Evolutionary conservation across 1,140 invertebrate genomes (phyloP).

Genomic region (Diorhabda elongata): DNA sequence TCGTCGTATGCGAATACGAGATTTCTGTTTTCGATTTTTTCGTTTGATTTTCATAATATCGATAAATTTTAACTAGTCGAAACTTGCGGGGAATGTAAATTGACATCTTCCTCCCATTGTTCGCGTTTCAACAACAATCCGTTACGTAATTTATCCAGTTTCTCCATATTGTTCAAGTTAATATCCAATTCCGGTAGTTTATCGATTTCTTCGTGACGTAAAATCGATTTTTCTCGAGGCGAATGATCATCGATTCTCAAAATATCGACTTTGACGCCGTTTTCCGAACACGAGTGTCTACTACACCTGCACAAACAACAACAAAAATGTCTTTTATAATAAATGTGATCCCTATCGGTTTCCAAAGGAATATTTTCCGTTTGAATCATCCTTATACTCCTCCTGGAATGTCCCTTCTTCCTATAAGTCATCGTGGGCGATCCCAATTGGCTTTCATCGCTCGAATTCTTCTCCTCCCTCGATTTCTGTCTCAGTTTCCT

Average conservation of each 20-base stretch:
- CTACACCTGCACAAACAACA: conserved; percentile 39
- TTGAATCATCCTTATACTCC: conserved; percentile 42
- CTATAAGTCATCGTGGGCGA: conserved; percentile 45
- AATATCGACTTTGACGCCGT: conserved; percentile 37
- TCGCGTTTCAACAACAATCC: conserved; percentile 39
- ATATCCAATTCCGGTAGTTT: conserved; percentile 24
- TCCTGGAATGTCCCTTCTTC: conserved; percentile 35
- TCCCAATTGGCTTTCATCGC: conserved; percentile 56
- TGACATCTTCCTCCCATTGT: conserved; percentile 36
- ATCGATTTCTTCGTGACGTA: conserved; percentile 10
- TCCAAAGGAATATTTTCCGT: conserved; percentile 44
- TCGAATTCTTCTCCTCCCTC: conserved; percentile 52
- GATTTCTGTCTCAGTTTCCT: conserved; percentile 58
- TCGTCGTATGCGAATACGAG: no score
- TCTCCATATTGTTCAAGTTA: conserved; percentile 27
- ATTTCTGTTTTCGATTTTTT: no score
- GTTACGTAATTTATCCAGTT: conserved; percentile 34
- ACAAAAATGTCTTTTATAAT: conserved; percentile 34
- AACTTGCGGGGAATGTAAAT: conserved; percentile 47
- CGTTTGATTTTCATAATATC: no score
- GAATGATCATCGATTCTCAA: conserved; percentile 40
- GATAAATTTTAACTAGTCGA: background rate
- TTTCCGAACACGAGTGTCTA: conserved; percentile 21
- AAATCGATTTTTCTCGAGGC: conserved; percentile 24
- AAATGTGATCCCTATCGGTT: conserved; percentile 41